phyloP scores from a whole-genome alignment of 2,113 vertebrate genomes.

The Tauraco erythrolophus region DNA sequence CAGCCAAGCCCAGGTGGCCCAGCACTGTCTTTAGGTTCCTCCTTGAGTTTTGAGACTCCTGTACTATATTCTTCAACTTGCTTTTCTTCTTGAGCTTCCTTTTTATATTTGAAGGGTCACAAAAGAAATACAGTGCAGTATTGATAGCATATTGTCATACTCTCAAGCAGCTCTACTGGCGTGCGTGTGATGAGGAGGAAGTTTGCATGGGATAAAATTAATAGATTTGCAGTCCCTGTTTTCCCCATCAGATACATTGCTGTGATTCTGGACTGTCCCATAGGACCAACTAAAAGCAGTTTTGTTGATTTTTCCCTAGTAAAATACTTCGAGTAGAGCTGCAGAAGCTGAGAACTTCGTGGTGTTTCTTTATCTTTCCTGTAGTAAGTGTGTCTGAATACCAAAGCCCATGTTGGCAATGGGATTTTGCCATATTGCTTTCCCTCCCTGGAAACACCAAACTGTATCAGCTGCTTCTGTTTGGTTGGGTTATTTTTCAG shows the following conservation, averaged over 20 bases:
- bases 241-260: not conserved
- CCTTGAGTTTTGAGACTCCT: not conserved
- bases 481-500: not conserved
- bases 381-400: not conserved
- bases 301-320: not conserved
- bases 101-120: not conserved
- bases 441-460: not conserved
- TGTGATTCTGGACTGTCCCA: not conserved
- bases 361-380: not conserved
- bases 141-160: not conserved
- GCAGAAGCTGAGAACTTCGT: not conserved
- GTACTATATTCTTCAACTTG: not conserved
- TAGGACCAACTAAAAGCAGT: not conserved
- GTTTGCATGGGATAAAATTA: not conserved
- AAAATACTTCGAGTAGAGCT: not conserved
- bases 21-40: not conserved
- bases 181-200: not conserved
- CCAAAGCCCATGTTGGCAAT: accelerated
- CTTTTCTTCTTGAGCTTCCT: not conserved
- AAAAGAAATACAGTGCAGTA: not conserved
- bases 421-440: not conserved
- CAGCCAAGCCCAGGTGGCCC: accelerated
- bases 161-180: not conserved
- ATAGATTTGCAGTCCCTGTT: not conserved
- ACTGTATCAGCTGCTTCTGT: not conserved